These are phyloP conservation scores for Mus spicilegus DNA, from an alignment of 2,113 vertebrate species.

Conservation along the genomic window DNA sequence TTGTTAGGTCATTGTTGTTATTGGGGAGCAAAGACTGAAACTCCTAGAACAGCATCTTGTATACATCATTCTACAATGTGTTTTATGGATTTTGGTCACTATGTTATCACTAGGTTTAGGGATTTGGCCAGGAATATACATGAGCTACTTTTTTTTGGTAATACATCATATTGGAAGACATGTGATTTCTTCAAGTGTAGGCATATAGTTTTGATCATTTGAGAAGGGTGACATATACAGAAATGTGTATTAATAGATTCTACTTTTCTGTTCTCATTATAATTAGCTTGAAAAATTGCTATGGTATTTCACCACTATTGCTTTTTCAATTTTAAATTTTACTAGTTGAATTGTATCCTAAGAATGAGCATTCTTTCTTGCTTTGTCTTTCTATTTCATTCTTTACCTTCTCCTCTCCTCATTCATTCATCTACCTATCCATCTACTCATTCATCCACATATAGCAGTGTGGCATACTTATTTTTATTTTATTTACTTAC, in stretches of 20 bases:
- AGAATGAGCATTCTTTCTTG: not conserved
- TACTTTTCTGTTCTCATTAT: not conserved
- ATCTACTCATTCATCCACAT: not conserved
- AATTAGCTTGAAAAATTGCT: not conserved
- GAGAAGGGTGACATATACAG: not conserved
- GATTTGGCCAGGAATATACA: not conserved
- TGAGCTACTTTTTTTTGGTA: not conserved
- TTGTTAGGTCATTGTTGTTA: not conserved
- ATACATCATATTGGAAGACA: not conserved
- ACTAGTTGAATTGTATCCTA: not conserved
- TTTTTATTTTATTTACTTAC: not conserved
- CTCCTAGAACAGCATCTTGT: not conserved
- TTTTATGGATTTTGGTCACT: not conserved
- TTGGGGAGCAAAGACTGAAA: not conserved
- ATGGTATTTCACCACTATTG: not conserved
- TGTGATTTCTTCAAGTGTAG: not conserved
- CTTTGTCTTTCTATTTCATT: not conserved
- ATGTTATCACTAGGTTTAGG: not conserved
- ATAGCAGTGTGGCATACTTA: not conserved
- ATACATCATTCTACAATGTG: not conserved
- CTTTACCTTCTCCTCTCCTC: not conserved
- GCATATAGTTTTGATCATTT: not conserved
- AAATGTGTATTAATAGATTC: not conserved
- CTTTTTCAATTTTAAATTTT: not conserved
- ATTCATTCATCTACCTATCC: not conserved